Percentiles rank a stretch among this genome's conserved stretches.
Evolutionary conservation across 2,797 vertebrate genomes (phyloP).

Genomic region (Ptychobarbus kaznakovi): DNA sequence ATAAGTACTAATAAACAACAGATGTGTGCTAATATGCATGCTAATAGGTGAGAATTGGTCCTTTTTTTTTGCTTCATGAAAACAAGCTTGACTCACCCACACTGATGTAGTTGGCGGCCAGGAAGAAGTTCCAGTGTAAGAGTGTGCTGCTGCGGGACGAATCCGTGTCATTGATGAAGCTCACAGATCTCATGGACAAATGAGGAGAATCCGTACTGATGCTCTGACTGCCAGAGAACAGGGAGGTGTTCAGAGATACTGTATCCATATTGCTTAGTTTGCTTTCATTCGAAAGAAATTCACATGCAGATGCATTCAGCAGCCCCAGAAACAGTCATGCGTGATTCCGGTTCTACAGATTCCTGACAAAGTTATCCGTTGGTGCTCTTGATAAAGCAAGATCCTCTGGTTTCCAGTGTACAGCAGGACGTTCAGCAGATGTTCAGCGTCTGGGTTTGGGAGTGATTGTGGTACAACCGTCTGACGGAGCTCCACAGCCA

Average conservation of each 20-base stretch:
- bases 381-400: background rate
- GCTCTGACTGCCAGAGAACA: constrained; percentile 45
- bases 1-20: background rate
- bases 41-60: background rate
- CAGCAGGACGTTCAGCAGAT: background rate
- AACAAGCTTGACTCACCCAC: constrained; percentile 55
- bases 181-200: constrained; percentile 54
- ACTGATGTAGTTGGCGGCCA: constrained; percentile 50
- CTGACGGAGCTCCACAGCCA: constrained; percentile 9
- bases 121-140: constrained; percentile 52
- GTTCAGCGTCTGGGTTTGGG: constrained; percentile 4
- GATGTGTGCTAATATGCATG: background rate
- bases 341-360: background rate
- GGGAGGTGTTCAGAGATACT: constrained; percentile 48
- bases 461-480: background rate
- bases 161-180: constrained; percentile 46
- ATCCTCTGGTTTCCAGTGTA: background rate
- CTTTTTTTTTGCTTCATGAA: background rate
- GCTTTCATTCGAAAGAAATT: constrained; percentile 1
- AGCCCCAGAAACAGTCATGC: constrained; percentile 6
- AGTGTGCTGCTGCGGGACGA: constrained; percentile 42
- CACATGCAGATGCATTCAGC: background rate
- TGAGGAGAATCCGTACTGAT: constrained; percentile 47
- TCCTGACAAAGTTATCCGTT: background rate
- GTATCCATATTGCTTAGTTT: constrained; percentile 53